Evolutionary conservation across 1,140 invertebrate genomes (phyloP).

Genomic region (Phymorhynchus buccinoides): DNA sequence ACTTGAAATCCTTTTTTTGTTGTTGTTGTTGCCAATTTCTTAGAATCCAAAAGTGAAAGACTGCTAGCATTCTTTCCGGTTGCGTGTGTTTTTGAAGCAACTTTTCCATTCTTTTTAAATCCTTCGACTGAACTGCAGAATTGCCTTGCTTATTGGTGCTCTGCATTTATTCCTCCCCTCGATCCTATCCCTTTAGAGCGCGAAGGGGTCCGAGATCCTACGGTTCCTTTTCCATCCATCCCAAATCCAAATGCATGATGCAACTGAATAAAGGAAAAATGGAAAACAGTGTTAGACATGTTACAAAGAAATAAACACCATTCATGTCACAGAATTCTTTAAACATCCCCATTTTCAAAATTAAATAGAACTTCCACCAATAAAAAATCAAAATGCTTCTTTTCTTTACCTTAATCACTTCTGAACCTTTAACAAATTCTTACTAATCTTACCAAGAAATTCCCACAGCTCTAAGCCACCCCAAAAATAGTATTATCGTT

Average conservation of each 20-base stretch:
- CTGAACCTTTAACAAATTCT: too few relatives aligned
- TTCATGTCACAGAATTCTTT: too few relatives aligned
- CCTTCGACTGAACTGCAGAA: neutral
- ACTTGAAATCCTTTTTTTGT: neutral
- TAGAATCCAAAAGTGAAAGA: neutral
- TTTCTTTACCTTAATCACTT: too few relatives aligned
- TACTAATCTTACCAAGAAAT: too few relatives aligned
- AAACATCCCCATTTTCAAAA: too few relatives aligned
- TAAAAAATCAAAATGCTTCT: too few relatives aligned
- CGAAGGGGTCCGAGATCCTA: constrained; percentile 25
- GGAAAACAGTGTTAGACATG: constrained; percentile 18
- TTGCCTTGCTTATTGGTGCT: neutral
- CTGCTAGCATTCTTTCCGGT: neutral
- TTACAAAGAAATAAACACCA: neutral
- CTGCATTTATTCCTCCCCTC: neutral
- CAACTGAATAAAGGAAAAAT: constrained; percentile 37
- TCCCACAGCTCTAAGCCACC: too few relatives aligned
- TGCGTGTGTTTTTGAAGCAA: neutral
- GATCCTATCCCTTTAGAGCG: constrained; percentile 16
- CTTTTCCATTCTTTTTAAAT: constrained; percentile 7
- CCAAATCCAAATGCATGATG: constrained; percentile 29
- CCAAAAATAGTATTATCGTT: too few relatives aligned
- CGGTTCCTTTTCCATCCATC: constrained; percentile 29
- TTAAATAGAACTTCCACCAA: too few relatives aligned
- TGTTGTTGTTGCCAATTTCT: neutral